Percentiles rank a stretch among this genome's conserved stretches.
phyloP scores from a whole-genome alignment of 2,797 vertebrate species.

The Enteromius afrohamiltoni region DNA sequence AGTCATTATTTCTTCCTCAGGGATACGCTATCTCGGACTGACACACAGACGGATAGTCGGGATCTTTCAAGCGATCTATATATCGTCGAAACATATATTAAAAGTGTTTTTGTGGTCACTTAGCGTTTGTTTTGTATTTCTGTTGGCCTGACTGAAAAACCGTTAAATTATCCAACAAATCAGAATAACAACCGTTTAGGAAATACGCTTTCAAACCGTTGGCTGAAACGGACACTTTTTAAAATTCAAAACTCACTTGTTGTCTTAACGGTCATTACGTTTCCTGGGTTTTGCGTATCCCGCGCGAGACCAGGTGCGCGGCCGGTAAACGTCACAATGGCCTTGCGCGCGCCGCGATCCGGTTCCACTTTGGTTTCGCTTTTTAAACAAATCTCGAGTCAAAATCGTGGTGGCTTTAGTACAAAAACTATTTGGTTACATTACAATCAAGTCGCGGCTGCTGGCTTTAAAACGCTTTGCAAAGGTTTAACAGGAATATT shows the following conservation, averaged over 20 bases:
- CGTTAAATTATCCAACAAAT: not conserved
- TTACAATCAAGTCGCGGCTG: constrained; percentile 36
- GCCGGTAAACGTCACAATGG: constrained; percentile 59
- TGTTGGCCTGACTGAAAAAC: not conserved
- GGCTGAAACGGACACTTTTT: not conserved
- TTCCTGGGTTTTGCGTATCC: constrained; percentile 41
- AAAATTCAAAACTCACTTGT: constrained; percentile 31
- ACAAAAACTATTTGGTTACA: constrained; percentile 49
- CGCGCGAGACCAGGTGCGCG: constrained; percentile 66
- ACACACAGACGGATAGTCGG: constrained; percentile 62
- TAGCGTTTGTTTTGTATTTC: not conserved
- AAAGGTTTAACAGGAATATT: constrained; percentile 60
- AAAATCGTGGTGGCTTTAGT: constrained; percentile 59
- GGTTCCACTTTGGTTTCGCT: constrained; percentile 70
- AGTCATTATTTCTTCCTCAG: constrained; percentile 42
- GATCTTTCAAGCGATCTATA: not conserved
- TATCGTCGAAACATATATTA: not conserved
- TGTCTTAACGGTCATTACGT: not conserved
- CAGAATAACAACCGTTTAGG: not conserved
- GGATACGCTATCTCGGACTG: constrained; percentile 53
- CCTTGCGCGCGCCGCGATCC: constrained; percentile 44
- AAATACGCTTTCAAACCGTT: not conserved
- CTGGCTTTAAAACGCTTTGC: constrained; percentile 53
- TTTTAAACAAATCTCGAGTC: constrained; percentile 50
- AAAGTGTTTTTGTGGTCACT: not conserved